Percentiles rank a stretch among this genome's conserved stretches.
Evolutionary conservation across 2,888 invertebrate genomes (phyloP).

Genomic region (Syrphus vitripennis): DNA sequence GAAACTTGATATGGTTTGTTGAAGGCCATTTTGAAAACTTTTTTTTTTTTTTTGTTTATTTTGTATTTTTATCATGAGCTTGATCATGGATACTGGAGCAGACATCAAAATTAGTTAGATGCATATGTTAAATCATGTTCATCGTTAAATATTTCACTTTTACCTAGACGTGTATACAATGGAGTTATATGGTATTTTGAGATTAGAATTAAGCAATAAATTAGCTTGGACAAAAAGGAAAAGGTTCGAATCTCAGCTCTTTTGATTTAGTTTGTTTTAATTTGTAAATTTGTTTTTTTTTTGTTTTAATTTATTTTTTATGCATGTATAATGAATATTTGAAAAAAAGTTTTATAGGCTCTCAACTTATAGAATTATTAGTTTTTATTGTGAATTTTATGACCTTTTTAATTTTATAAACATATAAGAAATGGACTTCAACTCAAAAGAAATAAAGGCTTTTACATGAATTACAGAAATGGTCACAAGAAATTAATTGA

Average conservation of each 20-base stretch:
- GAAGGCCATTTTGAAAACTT: conserved; percentile 65
- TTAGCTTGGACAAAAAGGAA: not conserved
- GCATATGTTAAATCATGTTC: conserved; percentile 53
- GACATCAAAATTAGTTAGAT: conserved; percentile 63
- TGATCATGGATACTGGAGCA: conserved; percentile 33
- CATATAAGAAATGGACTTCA: too few relatives aligned
- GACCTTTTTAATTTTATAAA: too few relatives aligned
- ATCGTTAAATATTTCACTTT: conserved; percentile 21
- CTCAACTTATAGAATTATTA: too few relatives aligned
- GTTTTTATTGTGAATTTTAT: too few relatives aligned
- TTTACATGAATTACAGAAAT: too few relatives aligned
- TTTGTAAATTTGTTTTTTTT: not conserved
- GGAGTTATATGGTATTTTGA: not conserved
- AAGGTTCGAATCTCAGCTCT: not conserved
- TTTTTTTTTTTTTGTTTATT: not conserved
- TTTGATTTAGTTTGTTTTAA: not conserved
- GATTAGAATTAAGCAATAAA: conserved; percentile 2
- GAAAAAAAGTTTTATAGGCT: too few relatives aligned
- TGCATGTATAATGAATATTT: not conserved
- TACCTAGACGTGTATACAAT: not conserved
- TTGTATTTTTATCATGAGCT: not conserved
- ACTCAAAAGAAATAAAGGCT: too few relatives aligned
- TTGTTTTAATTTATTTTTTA: not conserved
- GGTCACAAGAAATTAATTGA: too few relatives aligned
- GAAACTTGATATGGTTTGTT: conserved; percentile 69